Evolutionary conservation across 1,140 invertebrate species (phyloP).

Genomic region (Halesus radiatus): DNA sequence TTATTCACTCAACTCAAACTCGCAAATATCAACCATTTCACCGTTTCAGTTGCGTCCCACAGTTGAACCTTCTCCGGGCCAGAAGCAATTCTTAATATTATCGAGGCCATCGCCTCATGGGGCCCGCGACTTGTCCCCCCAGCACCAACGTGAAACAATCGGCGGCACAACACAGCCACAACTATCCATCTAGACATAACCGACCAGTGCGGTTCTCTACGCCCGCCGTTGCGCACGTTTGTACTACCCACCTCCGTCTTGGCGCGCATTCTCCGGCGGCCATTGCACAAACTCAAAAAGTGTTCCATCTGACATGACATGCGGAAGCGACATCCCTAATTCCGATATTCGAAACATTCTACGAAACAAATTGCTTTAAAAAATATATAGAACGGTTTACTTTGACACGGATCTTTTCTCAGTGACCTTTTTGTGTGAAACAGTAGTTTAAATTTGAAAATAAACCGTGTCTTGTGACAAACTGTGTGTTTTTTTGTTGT

Average conservation of each 20-base stretch:
- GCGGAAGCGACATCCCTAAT: constrained; percentile 5
- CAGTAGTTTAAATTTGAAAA: neutral
- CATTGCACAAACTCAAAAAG: constrained; percentile 16
- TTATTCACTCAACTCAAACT: too few species aligned
- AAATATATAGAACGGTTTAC: neutral
- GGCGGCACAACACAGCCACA: neutral
- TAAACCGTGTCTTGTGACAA: neutral
- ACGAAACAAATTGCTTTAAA: neutral
- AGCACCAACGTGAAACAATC: neutral
- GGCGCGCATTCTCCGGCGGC: constrained; percentile 16
- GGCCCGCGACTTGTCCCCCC: constrained; percentile 26
- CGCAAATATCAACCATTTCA: too few species aligned
- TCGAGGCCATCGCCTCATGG: constrained; percentile 38
- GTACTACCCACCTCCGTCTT: neutral
- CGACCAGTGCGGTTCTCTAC: constrained; percentile 8
- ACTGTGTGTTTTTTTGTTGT: constrained; percentile 13
- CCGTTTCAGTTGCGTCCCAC: neutral
- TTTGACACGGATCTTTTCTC: neutral
- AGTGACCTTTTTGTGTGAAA: constrained; percentile 11
- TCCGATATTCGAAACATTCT: neutral
- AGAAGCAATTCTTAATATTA: constrained; percentile 40
- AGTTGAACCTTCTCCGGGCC: constrained; percentile 3
- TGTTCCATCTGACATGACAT: neutral
- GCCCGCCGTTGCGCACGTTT: constrained; percentile 33
- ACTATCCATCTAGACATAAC: neutral